A percentile compares a stretch with the other conserved stretches of the same genome.
Conservation (phyloP, 2,888 invertebrate genomes). For the Pollenia griseotomentosa region DNA sequence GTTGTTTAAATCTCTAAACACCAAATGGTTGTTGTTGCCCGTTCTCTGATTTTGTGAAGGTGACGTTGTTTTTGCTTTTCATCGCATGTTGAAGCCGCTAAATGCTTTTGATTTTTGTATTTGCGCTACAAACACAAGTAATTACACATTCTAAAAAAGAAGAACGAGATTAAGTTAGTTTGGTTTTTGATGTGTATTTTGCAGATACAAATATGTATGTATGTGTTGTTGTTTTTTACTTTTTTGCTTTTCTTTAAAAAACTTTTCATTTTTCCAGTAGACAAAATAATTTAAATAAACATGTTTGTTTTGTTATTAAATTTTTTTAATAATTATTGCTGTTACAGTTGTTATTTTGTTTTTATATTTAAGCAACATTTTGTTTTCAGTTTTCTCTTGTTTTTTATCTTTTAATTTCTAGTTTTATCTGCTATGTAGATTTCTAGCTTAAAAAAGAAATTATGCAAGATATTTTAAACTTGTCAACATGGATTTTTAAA, state of each 20-base stretch:
- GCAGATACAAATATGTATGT: not conserved
- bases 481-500: not conserved
- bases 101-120: conserved; percentile 53
- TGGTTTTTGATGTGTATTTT: not conserved
- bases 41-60: conserved; percentile 14
- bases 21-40: conserved; percentile 38
- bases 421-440: too few relatives aligned
- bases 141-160: not conserved
- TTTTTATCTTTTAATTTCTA: not conserved
- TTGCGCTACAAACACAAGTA: conserved; percentile 4
- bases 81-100: conserved; percentile 26
- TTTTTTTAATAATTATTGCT: not conserved
- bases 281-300: conserved; percentile 59
- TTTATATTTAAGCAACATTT: too few relatives aligned
- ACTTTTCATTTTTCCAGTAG: conserved; percentile 54
- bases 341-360: not conserved
- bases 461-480: too few relatives aligned
- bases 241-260: conserved; percentile 44
- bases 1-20: conserved; percentile 33
- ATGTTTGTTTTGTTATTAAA: conserved; percentile 24
- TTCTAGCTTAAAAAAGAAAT: too few relatives aligned
- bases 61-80: conserved; percentile 51
- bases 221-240: conserved; percentile 7
- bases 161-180: not conserved
- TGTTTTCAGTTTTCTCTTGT: not conserved